Evolutionary conservation across 2,113 vertebrate species (phyloP).

Genomic region (Sphaerodactylus townsendi): DNA sequence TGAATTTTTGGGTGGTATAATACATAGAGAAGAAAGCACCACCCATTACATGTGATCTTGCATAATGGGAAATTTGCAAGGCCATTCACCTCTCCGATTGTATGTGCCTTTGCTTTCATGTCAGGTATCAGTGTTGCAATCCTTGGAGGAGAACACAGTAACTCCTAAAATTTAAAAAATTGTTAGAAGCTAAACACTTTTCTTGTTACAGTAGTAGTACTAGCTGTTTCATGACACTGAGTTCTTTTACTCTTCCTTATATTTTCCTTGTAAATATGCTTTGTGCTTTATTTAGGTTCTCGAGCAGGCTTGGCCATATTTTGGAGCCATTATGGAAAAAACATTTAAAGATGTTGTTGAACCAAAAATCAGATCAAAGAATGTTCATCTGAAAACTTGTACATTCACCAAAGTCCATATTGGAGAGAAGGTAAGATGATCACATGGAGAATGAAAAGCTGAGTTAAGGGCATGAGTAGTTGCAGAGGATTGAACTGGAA

Average conservation of each 20-base stretch:
- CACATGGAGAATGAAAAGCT: background rate
- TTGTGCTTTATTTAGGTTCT: conserved; percentile 77
- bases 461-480: no score
- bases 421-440: conserved; percentile 81
- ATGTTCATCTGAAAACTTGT: conserved; percentile 84
- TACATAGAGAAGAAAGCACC: no score
- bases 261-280: background rate
- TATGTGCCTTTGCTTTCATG: no score
- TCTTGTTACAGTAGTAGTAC: background rate
- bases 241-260: background rate
- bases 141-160: background rate
- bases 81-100: no score
- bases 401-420: conserved; percentile 91
- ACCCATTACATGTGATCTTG: no score
- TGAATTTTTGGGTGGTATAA: no score
- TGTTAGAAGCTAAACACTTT: background rate
- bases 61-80: no score
- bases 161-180: background rate
- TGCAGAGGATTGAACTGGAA: background rate
- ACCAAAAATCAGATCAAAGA: conserved; percentile 82
- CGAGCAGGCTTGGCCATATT: conserved; percentile 92
- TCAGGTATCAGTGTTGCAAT: background rate
- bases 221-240: background rate
- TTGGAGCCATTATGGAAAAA: conserved; percentile 91
- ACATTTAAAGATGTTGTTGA: conserved; percentile 87